Percentiles rank a stretch among this genome's conserved stretches.
Conservation (phyloP, 1,140 invertebrate genomes). For the Berghia stephanieae region DNA sequence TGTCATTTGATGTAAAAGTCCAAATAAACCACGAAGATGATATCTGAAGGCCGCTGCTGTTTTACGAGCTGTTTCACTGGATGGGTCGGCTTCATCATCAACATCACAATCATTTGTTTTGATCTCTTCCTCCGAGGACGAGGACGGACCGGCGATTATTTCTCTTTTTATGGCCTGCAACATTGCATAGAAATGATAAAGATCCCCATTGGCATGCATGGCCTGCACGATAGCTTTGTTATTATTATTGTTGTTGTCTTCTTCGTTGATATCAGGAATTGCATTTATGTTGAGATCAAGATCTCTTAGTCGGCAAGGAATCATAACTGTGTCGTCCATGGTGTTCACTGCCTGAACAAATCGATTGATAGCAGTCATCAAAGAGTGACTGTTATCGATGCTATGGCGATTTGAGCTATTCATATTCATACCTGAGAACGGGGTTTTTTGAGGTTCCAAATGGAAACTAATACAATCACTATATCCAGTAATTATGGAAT, state of each 20-base stretch:
- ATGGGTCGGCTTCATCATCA: slow-evolving; percentile 34
- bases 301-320: slow-evolving; percentile 51
- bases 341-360: slow-evolving; percentile 51
- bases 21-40: slow-evolving; percentile 50
- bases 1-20: slow-evolving; percentile 50
- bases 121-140: slow-evolving; percentile 24
- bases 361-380: slow-evolving; percentile 47
- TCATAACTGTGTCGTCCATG: slow-evolving; percentile 57
- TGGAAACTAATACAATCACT: neutral
- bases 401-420: neutral
- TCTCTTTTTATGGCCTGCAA: slow-evolving; percentile 49
- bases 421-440: slow-evolving; percentile 12
- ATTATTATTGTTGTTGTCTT: slow-evolving; percentile 40
- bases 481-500: neutral
- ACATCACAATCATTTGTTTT: slow-evolving; percentile 19
- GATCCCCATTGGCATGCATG: slow-evolving; percentile 38
- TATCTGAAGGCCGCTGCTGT: slow-evolving; percentile 49
- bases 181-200: slow-evolving; percentile 52
- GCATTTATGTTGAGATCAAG: slow-evolving; percentile 40
- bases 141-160: slow-evolving; percentile 40
- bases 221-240: slow-evolving; percentile 39
- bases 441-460: neutral
- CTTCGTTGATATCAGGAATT: slow-evolving; percentile 33
- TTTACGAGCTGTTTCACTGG: slow-evolving; percentile 39
- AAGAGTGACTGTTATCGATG: slow-evolving; percentile 38